These are phyloP conservation scores for Rallus limicola DNA, from an alignment of 2,113 vertebrate species.

Conservation along the genomic window DNA sequence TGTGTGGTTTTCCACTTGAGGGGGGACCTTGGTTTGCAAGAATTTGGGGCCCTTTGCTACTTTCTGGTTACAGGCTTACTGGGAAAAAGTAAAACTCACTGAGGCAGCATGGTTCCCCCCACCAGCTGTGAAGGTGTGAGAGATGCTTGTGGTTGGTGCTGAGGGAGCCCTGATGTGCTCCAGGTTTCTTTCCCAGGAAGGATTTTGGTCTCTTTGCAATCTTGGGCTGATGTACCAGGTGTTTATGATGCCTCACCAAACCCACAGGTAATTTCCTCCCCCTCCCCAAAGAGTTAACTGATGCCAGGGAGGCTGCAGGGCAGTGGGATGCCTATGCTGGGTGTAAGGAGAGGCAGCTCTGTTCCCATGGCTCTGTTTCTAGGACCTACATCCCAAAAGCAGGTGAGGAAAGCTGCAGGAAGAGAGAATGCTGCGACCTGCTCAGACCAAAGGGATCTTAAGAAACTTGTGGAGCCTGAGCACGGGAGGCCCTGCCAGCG, in stretches of 20 bases:
- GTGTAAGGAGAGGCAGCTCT: background rate
- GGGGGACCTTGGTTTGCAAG: background rate
- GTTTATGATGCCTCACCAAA: background rate
- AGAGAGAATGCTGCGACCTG: background rate
- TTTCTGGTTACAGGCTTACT: background rate
- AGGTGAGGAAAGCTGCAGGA: background rate
- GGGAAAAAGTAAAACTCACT: background rate
- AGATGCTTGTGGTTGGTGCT: background rate
- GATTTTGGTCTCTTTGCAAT: background rate
- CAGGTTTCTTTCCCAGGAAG: background rate
- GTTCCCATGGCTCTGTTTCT: background rate
- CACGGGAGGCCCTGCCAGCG: background rate
- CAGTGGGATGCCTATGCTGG: accelerated
- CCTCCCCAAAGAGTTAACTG: background rate
- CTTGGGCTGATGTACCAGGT: background rate
- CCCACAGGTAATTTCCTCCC: background rate
- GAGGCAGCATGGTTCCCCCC: background rate
- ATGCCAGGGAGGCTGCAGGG: background rate
- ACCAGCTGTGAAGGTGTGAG: background rate
- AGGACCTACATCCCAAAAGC: background rate
- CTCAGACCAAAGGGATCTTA: background rate
- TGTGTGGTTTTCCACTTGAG: accelerated
- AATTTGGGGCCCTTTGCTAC: background rate
- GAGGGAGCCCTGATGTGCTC: background rate
- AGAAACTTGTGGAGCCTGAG: background rate